Percentiles rank a stretch among this genome's conserved stretches.
These are phyloP conservation scores for Heteractis magnifica DNA, from an alignment of 92 coral and sea anemone species.

Conservation along the genomic window DNA sequence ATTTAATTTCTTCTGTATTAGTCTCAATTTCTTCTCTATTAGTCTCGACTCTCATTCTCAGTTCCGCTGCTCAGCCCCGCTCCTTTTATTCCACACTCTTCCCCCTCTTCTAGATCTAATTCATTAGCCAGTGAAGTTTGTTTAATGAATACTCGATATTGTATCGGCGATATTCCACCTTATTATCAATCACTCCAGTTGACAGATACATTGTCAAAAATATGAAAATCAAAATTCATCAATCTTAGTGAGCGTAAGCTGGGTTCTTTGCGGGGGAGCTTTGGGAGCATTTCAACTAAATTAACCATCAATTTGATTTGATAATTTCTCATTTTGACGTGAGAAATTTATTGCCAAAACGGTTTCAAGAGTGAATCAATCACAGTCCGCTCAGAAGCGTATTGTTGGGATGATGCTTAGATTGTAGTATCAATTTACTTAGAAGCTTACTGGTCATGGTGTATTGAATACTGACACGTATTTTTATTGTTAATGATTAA, in stretches of 20 bases:
- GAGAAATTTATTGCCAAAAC: neutral
- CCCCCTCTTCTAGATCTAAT: neutral
- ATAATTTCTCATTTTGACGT: neutral
- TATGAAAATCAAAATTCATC: neutral
- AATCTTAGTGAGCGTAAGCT: neutral
- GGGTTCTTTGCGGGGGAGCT: neutral
- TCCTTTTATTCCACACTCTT: neutral
- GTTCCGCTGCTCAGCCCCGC: neutral
- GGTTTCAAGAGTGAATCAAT: neutral
- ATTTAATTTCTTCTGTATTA: too few species aligned
- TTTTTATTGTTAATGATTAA: neutral
- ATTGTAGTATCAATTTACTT: neutral
- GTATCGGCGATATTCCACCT: neutral
- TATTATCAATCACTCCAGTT: neutral
- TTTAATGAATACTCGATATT: neutral
- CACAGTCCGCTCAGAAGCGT: neutral
- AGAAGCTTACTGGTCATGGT: neutral
- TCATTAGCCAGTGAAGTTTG: neutral
- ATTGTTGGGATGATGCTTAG: neutral
- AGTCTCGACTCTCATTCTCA: neutral
- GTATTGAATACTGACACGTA: neutral
- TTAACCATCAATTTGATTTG: neutral
- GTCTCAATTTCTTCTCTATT: neutral
- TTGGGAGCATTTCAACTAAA: neutral
- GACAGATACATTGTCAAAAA: neutral